Evolutionary conservation across 2,797 vertebrate species (phyloP).

Genomic region (Cyprinodon diabolis): DNA sequence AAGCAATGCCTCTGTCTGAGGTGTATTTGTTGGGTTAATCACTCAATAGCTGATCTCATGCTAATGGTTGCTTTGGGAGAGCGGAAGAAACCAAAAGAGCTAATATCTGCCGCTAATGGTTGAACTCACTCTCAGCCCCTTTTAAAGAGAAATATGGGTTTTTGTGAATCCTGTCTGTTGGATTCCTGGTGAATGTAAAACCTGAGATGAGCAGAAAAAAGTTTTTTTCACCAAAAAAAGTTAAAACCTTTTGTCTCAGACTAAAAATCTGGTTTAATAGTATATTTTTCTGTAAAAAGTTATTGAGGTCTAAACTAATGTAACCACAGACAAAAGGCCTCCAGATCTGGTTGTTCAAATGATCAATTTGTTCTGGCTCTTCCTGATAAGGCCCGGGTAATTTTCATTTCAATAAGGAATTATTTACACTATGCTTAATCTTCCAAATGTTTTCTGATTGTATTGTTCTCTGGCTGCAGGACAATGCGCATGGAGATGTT

Average conservation of each 20-base stretch:
- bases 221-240: not conserved
- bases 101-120: not conserved
- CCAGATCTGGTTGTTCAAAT: not conserved
- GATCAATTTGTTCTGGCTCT: not conserved
- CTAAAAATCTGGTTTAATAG: not conserved
- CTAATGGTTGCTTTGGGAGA: not conserved
- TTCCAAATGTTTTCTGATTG: conserved; percentile 15
- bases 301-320: not conserved
- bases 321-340: not conserved
- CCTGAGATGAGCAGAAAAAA: conserved; percentile 1
- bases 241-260: not conserved
- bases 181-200: conserved; percentile 4
- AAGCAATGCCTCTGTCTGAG: not conserved
- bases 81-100: not conserved
- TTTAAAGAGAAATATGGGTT: not conserved
- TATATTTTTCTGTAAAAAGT: conserved; percentile 11
- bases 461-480: not conserved
- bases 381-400: not conserved
- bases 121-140: not conserved
- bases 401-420: not conserved
- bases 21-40: not conserved
- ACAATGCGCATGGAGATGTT: not conserved
- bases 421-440: not conserved
- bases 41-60: not conserved
- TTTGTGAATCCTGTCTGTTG: not conserved